A percentile compares a stretch with the other conserved stretches of the same genome.
These are phyloP conservation scores for Cryptotermes secundus DNA, from an alignment of 1,140 invertebrate species.

Conservation along the genomic window DNA sequence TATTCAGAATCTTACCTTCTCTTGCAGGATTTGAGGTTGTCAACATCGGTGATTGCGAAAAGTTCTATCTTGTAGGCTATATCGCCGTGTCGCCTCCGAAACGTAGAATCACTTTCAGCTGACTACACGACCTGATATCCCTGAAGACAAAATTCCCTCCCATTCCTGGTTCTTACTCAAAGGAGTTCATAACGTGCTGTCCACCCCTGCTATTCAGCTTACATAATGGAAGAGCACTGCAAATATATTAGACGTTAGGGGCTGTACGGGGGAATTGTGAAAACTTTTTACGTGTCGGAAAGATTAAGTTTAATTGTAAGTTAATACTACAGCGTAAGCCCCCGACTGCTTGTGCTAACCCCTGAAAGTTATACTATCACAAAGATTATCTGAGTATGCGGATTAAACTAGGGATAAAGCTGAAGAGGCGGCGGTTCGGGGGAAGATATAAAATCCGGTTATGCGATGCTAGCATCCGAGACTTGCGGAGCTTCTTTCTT, in stretches of 20 bases:
- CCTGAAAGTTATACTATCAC: not conserved
- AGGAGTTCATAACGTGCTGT: too few relatives aligned
- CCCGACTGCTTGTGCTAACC: not conserved
- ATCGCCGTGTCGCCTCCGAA: too few relatives aligned
- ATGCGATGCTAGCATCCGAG: not conserved
- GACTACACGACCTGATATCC: too few relatives aligned
- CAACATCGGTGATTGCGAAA: too few relatives aligned
- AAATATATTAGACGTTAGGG: slow-evolving; percentile 3
- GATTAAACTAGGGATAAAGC: not conserved
- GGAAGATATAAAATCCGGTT: not conserved
- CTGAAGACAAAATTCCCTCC: too few relatives aligned
- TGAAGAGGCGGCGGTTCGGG: not conserved
- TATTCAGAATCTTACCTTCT: too few relatives aligned
- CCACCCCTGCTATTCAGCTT: not conserved
- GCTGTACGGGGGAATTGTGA: not conserved
- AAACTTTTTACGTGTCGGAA: slow-evolving; percentile 4
- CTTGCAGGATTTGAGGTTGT: too few relatives aligned
- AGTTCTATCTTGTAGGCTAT: too few relatives aligned
- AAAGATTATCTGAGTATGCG: slow-evolving; percentile 19
- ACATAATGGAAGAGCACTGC: not conserved
- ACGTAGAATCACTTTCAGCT: too few relatives aligned
- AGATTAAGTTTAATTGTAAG: slow-evolving; percentile 15
- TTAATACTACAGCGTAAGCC: not conserved
- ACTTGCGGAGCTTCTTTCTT: not conserved
- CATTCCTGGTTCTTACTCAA: too few relatives aligned